These are phyloP conservation scores for Crioceris asparagi DNA, from an alignment of 2,888 invertebrate genomes.

Conservation along the genomic window DNA sequence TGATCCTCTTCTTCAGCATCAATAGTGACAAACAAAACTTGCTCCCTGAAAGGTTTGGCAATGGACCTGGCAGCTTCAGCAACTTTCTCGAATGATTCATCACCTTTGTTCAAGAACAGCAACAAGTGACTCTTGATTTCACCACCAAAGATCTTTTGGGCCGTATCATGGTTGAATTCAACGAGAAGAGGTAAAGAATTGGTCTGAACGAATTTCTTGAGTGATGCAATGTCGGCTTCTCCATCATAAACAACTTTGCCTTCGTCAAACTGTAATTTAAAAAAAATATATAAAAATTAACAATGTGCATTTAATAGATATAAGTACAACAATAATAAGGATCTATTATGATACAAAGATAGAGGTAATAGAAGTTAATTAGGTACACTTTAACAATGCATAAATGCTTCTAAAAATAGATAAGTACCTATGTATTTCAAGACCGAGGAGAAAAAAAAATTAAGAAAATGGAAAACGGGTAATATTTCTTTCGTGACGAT, in stretches of 20 bases:
- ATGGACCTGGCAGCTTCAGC: conserved; percentile 67
- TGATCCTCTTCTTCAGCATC: conserved; percentile 94
- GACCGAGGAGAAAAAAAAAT: too few relatives aligned
- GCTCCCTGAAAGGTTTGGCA: conserved; percentile 84
- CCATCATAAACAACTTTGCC: conserved; percentile 62
- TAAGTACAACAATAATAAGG: neutral
- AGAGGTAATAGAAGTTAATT: too few relatives aligned
- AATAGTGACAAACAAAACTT: conserved; percentile 84
- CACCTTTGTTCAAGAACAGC: conserved; percentile 87
- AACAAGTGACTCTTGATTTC: conserved; percentile 95
- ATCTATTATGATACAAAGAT: too few relatives aligned
- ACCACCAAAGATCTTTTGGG: conserved; percentile 96
- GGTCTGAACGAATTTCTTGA: conserved; percentile 74
- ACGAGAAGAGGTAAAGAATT: conserved; percentile 84
- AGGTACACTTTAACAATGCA: too few relatives aligned
- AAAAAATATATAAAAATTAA: conserved; percentile 1
- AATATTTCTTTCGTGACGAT: too few relatives aligned
- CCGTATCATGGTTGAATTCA: conserved; percentile 96
- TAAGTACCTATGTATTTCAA: too few relatives aligned
- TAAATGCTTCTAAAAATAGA: too few relatives aligned
- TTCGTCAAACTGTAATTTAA: conserved; percentile 66
- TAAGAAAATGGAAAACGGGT: too few relatives aligned
- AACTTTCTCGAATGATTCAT: conserved; percentile 71
- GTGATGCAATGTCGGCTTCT: conserved; percentile 51
- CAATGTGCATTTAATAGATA: neutral